Evolutionary conservation across 2,888 invertebrate genomes (phyloP).

Genomic region (Strigamia maritima): DNA sequence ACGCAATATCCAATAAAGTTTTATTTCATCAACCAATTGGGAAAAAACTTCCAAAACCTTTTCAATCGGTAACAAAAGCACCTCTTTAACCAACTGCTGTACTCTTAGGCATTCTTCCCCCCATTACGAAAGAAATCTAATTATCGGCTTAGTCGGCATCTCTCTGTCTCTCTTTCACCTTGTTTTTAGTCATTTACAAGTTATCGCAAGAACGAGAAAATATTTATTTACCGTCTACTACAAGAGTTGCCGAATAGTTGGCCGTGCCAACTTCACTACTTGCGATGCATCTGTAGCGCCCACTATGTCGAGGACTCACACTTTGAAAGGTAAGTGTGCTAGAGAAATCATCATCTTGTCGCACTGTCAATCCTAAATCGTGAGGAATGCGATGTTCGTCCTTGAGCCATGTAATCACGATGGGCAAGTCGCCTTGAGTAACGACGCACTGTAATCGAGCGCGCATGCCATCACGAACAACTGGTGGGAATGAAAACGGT

Average conservation of each 20-base stretch:
- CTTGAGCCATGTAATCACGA: conserved; percentile 51
- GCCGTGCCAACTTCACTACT: conserved; percentile 41
- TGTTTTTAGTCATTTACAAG: conserved; percentile 12
- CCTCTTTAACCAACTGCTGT: background rate
- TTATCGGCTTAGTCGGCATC: conserved; percentile 14
- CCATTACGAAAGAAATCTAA: background rate
- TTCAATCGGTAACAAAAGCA: conserved; percentile 1
- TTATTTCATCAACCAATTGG: background rate
- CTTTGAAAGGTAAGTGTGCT: conserved; percentile 50
- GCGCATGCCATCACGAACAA: conserved; percentile 41
- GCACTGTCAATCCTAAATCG: conserved; percentile 40
- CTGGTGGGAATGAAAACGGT: conserved; percentile 41
- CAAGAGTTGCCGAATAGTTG: conserved; percentile 41
- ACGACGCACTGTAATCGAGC: conserved; percentile 42
- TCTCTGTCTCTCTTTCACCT: background rate
- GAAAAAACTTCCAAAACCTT: conserved; percentile 12
- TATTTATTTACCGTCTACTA: conserved; percentile 41
- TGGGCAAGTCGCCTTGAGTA: conserved; percentile 49
- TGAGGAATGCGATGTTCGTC: conserved; percentile 49
- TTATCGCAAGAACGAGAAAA: background rate
- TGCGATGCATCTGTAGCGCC: conserved; percentile 51
- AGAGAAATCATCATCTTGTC: conserved; percentile 50
- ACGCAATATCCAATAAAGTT: background rate
- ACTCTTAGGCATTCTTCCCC: background rate
- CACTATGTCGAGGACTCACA: conserved; percentile 49